phyloP scores from a whole-genome alignment of 2,113 vertebrate species.

The Serinus canaria region DNA sequence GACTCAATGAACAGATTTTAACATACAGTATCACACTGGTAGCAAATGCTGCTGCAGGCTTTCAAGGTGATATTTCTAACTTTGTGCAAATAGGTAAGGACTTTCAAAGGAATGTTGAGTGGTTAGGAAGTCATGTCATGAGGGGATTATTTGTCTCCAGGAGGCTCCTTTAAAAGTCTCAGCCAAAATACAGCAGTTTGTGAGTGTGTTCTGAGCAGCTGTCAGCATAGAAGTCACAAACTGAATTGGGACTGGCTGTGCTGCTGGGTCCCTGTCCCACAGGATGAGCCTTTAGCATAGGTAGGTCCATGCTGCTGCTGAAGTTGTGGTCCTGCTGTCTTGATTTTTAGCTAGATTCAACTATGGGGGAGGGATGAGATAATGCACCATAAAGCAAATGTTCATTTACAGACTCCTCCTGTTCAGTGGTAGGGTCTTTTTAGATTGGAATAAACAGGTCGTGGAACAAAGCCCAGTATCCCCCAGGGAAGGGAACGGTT shows the following conservation, averaged over 20 bases:
- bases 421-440: background rate
- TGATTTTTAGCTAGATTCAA: background rate
- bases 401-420: background rate
- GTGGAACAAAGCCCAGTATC: background rate
- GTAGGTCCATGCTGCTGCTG: background rate
- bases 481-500: background rate
- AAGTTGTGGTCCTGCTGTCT: background rate
- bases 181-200: background rate
- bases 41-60: background rate
- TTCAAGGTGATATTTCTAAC: background rate
- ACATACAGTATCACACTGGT: background rate
- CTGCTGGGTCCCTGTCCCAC: background rate
- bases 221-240: background rate
- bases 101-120: background rate
- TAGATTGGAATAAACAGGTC: background rate
- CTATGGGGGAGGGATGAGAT: background rate
- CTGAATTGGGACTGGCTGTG: background rate
- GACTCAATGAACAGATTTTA: background rate
- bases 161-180: background rate
- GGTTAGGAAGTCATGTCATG: background rate
- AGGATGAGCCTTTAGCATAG: background rate
- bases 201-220: rapidly evolving
- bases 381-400: background rate
- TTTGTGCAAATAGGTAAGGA: background rate
- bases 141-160: background rate